Evolutionary conservation across 1,140 invertebrate species (phyloP), one percentile per base, ranked within the genome.

Genomic region (Triops longicaudatus): DNA sequence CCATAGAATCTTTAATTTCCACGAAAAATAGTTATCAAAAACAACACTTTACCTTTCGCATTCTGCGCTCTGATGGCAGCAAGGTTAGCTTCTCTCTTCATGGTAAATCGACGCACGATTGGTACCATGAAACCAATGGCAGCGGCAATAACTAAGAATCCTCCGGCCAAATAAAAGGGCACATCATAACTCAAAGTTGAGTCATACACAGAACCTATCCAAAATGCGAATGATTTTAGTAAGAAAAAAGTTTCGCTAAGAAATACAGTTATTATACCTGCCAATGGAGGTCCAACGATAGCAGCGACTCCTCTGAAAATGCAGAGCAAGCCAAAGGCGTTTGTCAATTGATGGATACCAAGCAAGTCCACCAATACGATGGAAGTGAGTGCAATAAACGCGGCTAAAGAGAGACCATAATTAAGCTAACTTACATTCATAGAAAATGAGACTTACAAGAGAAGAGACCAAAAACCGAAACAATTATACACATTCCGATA

Each of bases 341-440:
- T 98, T 50, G 97, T 98, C 78, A 99, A 85, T 84, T 95, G 95
- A 81, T 98, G 96, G 81, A 99, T 86, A 14, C 97, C 97, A 42
- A 99, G 87, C 22, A 98, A 86, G 82, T 99, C 97, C 79, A 98
- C 96, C 73, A 99, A 87, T 81, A 99, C 97, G 82, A 99, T 98
- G 26, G 97, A 99, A 43, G 97, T 98, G 63, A 99, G 86, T 0
- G 96, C 98, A 81, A 99, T 97, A 84, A 98, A 99, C 41, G 96
- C 96, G 79, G 97, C 95, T 96, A 86, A 76, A 14, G 6, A n/a
- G 22, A n/a, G 22, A 75, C 74, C 41, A 44, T 12, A 17, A 75
- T 43, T 22, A 10, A 73, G 28, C 37, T 41, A 72, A 41, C 28
- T 12, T 1, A 2, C 6, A 72, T 81, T 44, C 26, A 42, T 41